Percentiles rank a stretch among this genome's conserved stretches.
Conservation (phyloP, 2,113 vertebrate genomes). For the Muntiacus reevesi region DNA sequence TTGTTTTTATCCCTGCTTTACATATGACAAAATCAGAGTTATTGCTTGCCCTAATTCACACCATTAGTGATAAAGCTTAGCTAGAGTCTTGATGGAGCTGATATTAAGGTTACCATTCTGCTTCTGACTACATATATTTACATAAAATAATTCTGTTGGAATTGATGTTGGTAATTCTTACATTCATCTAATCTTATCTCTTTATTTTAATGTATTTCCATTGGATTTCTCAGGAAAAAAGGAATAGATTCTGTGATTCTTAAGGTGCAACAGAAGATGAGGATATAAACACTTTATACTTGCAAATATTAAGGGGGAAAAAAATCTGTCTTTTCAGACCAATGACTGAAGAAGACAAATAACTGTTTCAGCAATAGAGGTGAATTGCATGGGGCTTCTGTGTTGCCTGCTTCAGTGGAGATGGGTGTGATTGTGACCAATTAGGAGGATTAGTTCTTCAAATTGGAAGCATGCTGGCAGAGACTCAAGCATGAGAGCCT, state of each 20-base stretch:
- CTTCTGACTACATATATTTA: background rate
- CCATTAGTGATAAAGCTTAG: background rate
- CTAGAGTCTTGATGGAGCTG: background rate
- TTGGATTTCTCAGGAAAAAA: background rate
- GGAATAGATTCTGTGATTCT: background rate
- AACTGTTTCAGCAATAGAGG: background rate
- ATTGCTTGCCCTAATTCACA: background rate
- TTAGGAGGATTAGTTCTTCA: constrained; percentile 33
- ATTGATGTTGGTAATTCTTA: background rate
- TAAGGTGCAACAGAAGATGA: background rate
- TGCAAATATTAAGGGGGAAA: background rate
- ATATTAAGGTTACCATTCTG: background rate
- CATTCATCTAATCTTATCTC: background rate
- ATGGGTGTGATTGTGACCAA: background rate
- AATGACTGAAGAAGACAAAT: background rate
- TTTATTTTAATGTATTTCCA: background rate
- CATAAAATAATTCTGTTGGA: background rate
- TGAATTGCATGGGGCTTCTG: background rate
- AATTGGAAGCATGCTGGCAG: constrained; percentile 29
- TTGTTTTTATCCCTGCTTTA: background rate
- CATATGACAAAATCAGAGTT: background rate
- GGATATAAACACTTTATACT: background rate
- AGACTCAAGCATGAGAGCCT: background rate
- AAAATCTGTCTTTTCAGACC: background rate
- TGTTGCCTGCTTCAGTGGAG: background rate